Percentiles rank a stretch among this genome's conserved stretches.
These are phyloP conservation scores for Alligator mississippiensis DNA, from an alignment of 2,113 vertebrate species.

Conservation along the genomic window DNA sequence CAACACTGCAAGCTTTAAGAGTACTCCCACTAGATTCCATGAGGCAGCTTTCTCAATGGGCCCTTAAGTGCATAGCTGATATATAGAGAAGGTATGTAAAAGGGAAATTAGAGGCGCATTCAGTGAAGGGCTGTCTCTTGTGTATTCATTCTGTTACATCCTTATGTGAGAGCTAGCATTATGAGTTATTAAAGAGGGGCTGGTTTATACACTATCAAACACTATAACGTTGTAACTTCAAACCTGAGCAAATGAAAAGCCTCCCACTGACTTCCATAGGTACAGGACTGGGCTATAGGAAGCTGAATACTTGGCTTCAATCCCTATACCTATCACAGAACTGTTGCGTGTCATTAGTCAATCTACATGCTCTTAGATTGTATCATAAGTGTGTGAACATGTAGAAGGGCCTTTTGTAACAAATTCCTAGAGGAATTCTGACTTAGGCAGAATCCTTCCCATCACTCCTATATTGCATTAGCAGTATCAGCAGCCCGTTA, in stretches of 20 bases:
- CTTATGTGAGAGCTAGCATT: constrained; percentile 6
- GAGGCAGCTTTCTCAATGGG: neutral
- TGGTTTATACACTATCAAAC: constrained; percentile 18
- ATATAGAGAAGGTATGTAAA: neutral
- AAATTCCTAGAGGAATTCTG: neutral
- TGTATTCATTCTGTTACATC: constrained; percentile 54
- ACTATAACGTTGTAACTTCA: no score
- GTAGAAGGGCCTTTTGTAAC: constrained; percentile 58
- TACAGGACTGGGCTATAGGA: neutral
- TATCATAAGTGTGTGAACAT: constrained; percentile 27
- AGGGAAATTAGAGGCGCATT: constrained; percentile 53
- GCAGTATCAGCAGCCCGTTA: neutral
- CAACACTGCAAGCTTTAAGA: neutral
- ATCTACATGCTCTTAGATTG: constrained; percentile 55
- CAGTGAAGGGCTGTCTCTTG: constrained; percentile 17
- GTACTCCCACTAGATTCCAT: neutral
- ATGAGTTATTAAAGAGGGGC: neutral
- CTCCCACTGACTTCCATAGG: constrained; percentile 23
- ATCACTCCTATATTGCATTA: neutral
- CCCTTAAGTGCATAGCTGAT: neutral
- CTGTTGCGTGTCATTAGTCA: neutral
- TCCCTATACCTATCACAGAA: constrained; percentile 49
- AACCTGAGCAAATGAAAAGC: constrained; percentile 26
- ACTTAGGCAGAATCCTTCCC: constrained; percentile 24
- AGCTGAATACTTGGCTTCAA: constrained; percentile 17